Base-by-base conservation (phyloP, 2,113 vertebrate species). In the Xyrauchen texanus region DNA sequence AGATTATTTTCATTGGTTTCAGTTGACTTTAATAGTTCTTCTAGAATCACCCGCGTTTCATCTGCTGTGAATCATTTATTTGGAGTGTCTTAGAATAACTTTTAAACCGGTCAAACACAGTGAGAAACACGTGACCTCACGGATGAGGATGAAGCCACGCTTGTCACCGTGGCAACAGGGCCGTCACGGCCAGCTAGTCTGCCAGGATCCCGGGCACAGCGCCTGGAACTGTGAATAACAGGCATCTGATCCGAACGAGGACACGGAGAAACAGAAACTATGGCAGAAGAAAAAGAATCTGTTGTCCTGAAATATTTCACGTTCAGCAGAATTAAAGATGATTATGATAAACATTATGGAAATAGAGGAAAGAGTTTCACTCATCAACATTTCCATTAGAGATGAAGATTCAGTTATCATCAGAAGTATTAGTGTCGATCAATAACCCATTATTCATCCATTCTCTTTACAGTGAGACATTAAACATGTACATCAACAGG, bases 211-310 rank as follows among this genome's bases (percentile, higher is more conserved):
- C 15, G 61, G 82, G 76, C 72, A 61, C 1, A 4, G 34, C 8
- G 81, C 77, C 82, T 34, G 7, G 64, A 69, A 63, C 52, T 60
- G 47, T 34, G 46, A 81, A 82, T 68, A 81, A 75, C 8, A 78
- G 53, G 62, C 60, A 53, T 79, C 73, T 72, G 78, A 84, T 79
- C 69, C 13, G 21, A 76, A 49, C 61, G 21, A 57, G 34, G 65
- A 77, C 69, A 45, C 16, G 34, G 65, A 69, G 13, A 21, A 67
- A 21, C n/a, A 63, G 65, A 47, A 62, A 69, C 5, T 49, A 21
- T 46, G 42, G 6, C 13, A 34, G 8, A 44, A 44, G 47, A 16
- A 70, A 11, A 6, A 49, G 10, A 49, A 15, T 66, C 8, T 44
- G 11, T 4, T 9, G 12, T 1, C 4, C 63, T 8, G 13, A 0